phyloP scores from a whole-genome alignment of 2,797 vertebrate genomes.

The Miichthys miiuy region DNA sequence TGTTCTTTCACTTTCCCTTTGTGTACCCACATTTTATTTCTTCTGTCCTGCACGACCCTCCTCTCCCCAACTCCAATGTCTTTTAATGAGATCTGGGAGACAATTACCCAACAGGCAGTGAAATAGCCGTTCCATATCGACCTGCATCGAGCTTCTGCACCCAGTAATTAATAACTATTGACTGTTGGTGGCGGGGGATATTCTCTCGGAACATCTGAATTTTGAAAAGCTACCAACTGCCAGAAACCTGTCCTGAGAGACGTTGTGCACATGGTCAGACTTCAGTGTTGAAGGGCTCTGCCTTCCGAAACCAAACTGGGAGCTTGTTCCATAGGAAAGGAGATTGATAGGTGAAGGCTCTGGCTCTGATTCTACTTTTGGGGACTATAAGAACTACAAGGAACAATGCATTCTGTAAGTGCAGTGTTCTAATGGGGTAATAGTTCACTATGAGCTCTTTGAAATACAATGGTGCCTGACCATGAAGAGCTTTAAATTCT shows the following conservation, averaged over 20 bases:
- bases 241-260: slow-evolving; percentile 16
- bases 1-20: neutral
- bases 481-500: too few relatives aligned
- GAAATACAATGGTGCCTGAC: too few relatives aligned
- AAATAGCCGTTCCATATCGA: slow-evolving; percentile 63
- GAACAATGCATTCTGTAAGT: too few relatives aligned
- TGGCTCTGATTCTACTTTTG: too few relatives aligned
- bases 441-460: too few relatives aligned
- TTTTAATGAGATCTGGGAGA: slow-evolving; percentile 78
- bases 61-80: slow-evolving; percentile 19
- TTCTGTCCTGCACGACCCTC: slow-evolving; percentile 2
- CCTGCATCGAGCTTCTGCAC: slow-evolving; percentile 49
- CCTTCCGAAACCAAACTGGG: too few relatives aligned
- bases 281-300: neutral
- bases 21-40: slow-evolving; percentile 23
- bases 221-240: slow-evolving; percentile 33
- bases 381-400: too few relatives aligned
- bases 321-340: too few relatives aligned
- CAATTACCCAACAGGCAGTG: slow-evolving; percentile 69
- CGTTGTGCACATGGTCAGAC: neutral
- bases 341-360: too few relatives aligned
- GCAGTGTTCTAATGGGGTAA: too few relatives aligned
- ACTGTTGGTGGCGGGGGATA: slow-evolving; percentile 53
- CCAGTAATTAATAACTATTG: slow-evolving; percentile 76
- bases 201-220: slow-evolving; percentile 52